phyloP scores from a whole-genome alignment of 1,140 invertebrate species.

The Atta texana region DNA sequence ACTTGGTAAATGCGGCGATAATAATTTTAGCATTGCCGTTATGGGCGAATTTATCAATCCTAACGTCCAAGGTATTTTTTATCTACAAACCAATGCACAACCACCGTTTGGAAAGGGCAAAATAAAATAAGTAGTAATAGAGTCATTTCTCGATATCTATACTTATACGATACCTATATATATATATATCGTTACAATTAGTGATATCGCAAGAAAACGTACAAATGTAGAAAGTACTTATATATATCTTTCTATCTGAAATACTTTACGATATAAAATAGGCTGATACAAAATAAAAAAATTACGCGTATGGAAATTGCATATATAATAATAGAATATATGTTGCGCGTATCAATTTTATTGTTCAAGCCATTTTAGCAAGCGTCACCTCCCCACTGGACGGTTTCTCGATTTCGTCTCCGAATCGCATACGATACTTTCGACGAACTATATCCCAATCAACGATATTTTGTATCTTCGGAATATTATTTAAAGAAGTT shows the following conservation, averaged over 20 bases:
- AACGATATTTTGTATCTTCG: slow-evolving; percentile 94
- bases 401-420: slow-evolving; percentile 89
- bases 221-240: slow-evolving; percentile 54
- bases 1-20: slow-evolving; percentile 85
- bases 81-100: slow-evolving; percentile 78
- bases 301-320: background rate
- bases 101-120: slow-evolving; percentile 74
- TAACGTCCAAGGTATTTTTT: slow-evolving; percentile 76
- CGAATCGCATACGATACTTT: slow-evolving; percentile 93
- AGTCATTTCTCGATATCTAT: background rate
- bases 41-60: slow-evolving; percentile 85
- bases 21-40: slow-evolving; percentile 81
- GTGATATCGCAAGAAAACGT: slow-evolving; percentile 20
- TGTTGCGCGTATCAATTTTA: background rate
- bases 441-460: slow-evolving; percentile 95
- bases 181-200: slow-evolving; percentile 23
- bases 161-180: background rate
- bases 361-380: slow-evolving; percentile 40
- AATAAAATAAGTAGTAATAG: background rate
- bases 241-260: background rate
- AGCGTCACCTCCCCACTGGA: slow-evolving; percentile 81
- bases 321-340: background rate
- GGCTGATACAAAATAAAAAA: slow-evolving; percentile 32
- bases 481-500: slow-evolving; percentile 89
- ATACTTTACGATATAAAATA: slow-evolving; percentile 19